Percentiles rank a stretch among this genome's conserved stretches.
These are phyloP conservation scores for Amphilophus citrinellus DNA, from an alignment of 2,113 vertebrate species.

Conservation along the genomic window DNA sequence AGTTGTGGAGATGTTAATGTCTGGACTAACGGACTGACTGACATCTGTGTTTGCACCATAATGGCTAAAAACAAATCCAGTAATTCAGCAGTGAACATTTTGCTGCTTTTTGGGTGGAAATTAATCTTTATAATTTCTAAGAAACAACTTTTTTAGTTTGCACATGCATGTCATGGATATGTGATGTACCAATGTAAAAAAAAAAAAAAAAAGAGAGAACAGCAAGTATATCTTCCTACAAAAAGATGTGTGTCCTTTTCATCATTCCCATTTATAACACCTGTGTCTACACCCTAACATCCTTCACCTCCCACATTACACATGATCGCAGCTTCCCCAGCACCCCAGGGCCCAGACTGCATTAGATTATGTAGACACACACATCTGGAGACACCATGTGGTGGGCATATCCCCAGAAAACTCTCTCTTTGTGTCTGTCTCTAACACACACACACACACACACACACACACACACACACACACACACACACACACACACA, in stretches of 20 bases:
- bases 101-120: background rate
- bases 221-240: background rate
- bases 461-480: slow-evolving; percentile 1
- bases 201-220: background rate
- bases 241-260: slow-evolving; percentile 16
- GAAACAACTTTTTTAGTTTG: background rate
- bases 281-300: slow-evolving; percentile 17
- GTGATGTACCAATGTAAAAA: background rate
- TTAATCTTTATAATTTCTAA: background rate
- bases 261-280: slow-evolving; percentile 35
- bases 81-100: background rate
- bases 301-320: slow-evolving; percentile 19
- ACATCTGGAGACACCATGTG: slow-evolving; percentile 63
- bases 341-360: slow-evolving; percentile 31
- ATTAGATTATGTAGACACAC: slow-evolving; percentile 46
- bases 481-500: slow-evolving; percentile 22
- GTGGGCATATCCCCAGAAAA: slow-evolving; percentile 48
- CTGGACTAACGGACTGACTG: background rate
- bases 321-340: slow-evolving; percentile 7
- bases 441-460: slow-evolving; percentile 14
- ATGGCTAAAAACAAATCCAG: background rate
- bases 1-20: background rate
- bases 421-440: slow-evolving; percentile 16
- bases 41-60: background rate
- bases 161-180: background rate